A percentile compares a stretch with the other conserved stretches of the same genome.
Evolutionary conservation across 2,797 vertebrate genomes (phyloP).

Genomic region (Micromesistius poutassou): DNA sequence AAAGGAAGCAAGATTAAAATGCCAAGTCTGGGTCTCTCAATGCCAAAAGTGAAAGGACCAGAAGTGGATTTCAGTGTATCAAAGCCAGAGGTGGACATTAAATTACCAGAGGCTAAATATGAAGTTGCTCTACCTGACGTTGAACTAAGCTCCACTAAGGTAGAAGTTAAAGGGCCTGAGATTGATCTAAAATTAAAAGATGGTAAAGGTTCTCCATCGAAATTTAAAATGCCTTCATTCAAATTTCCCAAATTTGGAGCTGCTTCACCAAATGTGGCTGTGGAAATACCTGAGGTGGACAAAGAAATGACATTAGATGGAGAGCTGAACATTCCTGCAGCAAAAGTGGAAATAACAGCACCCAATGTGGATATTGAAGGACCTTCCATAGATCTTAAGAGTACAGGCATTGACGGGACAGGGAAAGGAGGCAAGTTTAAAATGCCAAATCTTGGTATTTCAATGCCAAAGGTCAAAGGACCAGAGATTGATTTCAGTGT

Average conservation of each 20-base stretch:
- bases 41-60: conserved; percentile 31
- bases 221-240: conserved; percentile 50
- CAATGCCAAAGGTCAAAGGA: conserved; percentile 40
- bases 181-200: conserved; percentile 32
- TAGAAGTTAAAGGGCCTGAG: conserved; percentile 27
- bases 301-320: conserved; percentile 3
- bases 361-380: neutral
- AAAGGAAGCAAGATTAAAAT: conserved; percentile 1
- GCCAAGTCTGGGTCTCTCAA: conserved; percentile 26
- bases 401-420: conserved; percentile 25
- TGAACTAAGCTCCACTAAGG: conserved; percentile 31
- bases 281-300: conserved; percentile 17
- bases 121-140: conserved; percentile 28
- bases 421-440: conserved; percentile 37
- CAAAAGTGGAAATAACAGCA: accelerated
- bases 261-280: neutral
- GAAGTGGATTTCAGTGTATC: conserved; percentile 11
- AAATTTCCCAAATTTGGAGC: conserved; percentile 39
- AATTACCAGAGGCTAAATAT: conserved; percentile 7
- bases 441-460: conserved; percentile 47
- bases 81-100: conserved; percentile 18
- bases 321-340: conserved; percentile 18
- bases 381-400: neutral
- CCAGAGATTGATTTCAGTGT: conserved; percentile 35
- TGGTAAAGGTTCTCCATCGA: conserved; percentile 27